Evolutionary conservation across 2,113 vertebrate genomes (phyloP), one percentile per base, ranked within the genome.

Genomic region (Sinocyclocheilus anshuiensis): DNA sequence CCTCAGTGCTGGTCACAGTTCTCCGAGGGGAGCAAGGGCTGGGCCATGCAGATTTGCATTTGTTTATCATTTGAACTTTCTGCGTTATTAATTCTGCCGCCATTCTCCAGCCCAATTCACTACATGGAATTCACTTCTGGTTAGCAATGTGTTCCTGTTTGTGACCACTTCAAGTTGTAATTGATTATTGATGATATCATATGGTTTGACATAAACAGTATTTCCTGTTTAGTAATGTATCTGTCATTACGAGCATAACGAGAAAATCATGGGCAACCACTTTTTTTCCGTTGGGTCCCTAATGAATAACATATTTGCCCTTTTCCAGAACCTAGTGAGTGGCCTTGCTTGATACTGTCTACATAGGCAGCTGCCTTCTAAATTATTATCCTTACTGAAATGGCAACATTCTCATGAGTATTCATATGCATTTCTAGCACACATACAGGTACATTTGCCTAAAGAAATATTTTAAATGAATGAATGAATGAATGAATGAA

Each of bases 31-130:
- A 77, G 82, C 59, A 79, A 50, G 36, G 16, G 50, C 78, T 86
- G 76, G 87, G 83, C 24, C 11, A 74, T 81, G 88, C 67, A 84
- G 84, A 78, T 86, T 89, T 87, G 84, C 86, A 84, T 90, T 88
- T 76, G 81, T 87, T 90, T 84, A 89, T 90, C 87, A 86, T 77
- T 80, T 77, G 86, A 89, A 91, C 89, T 84, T 86, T 86, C 83
- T 87, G 69, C 79, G 63, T 87, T 85, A 83, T 50, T 67, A 81
- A 88, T 75, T 61, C 82, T 65, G 26, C 61, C 83, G 80, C 83
- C 42, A 39, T 39, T n/a, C 83, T 71, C 80, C 71, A 13, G 36
- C 72, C 48, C 53, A 71, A 59, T 87, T 39, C 84, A 57, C 15
- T 82, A 9, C 18, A 18, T 20, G 39, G 15, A 65, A 50, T 50